Evolutionary conservation across 2,888 invertebrate species (phyloP), one percentile per base, ranked within the genome.

Genomic region (Pristionchus entomophagus): DNA sequence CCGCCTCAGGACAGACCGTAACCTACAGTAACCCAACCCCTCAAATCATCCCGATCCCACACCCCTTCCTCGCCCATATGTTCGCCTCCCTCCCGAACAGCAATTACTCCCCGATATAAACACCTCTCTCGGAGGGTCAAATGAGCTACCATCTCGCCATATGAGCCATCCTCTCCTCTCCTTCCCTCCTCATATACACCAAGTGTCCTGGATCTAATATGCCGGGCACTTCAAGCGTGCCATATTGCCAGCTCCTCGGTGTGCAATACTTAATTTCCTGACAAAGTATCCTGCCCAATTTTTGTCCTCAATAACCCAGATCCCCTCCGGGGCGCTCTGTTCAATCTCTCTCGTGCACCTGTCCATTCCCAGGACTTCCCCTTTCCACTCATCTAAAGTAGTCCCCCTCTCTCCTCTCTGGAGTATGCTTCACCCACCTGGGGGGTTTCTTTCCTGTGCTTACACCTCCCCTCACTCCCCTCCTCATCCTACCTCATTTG

Each of bases 311-410:
- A n/a, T n/a, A n/a, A n/a, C n/a, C 12, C 26, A 19, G 32, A 22
- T n/a, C 41, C n/a, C 41, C 73, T 41, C 69, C 1, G 69, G 69
- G 41, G 73, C 1, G 62, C 35, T 45, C 26, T 41, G 73, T 73
- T 73, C 45, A 73, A 73, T 73, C 41, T n/a, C 10, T 65, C 59
- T 0, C 26, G 1, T n/a, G 41, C 41, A 41, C 73, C 41, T 41
- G 3, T 41, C 38, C 69, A 26, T 41, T 73, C 41, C 73, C 73
- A 41, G 73, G 73, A 45, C 73, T 73, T 73, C 73, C 73, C 22
- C 38, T 35, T 35, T 35, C 69, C 73, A 73, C 73, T 73, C 73
- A 73, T 73, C 73, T 41, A 26, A 73, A 73, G 73, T 73, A 73
- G 41, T 73, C n/a, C 38, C 69, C 65, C 38, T 41, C n/a, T n/a